Evolutionary conservation across 2,113 vertebrate species (phyloP), one percentile per base, ranked within the genome.

Genomic region (Tor tambroides): DNA sequence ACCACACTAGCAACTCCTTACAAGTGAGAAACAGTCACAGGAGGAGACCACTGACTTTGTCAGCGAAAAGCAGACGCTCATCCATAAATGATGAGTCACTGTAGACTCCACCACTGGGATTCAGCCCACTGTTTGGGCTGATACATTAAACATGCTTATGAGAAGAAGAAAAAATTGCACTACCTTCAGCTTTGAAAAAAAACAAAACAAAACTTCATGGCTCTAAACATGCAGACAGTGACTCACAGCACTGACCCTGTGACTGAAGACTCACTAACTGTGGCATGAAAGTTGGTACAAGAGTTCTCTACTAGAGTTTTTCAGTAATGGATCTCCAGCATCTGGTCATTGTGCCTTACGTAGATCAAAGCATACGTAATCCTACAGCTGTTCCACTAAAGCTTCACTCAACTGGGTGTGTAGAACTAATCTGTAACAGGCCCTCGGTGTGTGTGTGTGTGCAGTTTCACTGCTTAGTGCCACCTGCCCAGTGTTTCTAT

Each of bases 311-410:
- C 65, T 72, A n/a, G n/a, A n/a, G 5, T 21, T n/a, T 51, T 43
- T 67, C 23, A 30, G 10, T 17, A 56, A 72, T 83, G 19, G 67
- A 72, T 71, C 28, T 38, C 19, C 43, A 83, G 61, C 17, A 72
- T 83, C 65, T 83, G 61, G n/a, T 83, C 65, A 72, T n/a, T 17
- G 15, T 83, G 61, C 80, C 41, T 83, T 14, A 83, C 80, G 38
- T 32, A 84, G 74, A 87, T 87, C 86, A 87, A 87, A 85, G 87
- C 76, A 32, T 46, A 23, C 19, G 32, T 88, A 88, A 88, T 88
- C 87, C 83, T 61, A 71, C 87, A 88, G 87, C 76, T 88, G 83
- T 69, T 74, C 23, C 87, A 80, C 82, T 81, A 75, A 81, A 88
- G 79, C 77, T 79, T 85, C 74, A 6, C 76, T 81, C 35, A 75